phyloP scores from a whole-genome alignment of 23 tunicate genomes.

The Ascidia mentula region DNA sequence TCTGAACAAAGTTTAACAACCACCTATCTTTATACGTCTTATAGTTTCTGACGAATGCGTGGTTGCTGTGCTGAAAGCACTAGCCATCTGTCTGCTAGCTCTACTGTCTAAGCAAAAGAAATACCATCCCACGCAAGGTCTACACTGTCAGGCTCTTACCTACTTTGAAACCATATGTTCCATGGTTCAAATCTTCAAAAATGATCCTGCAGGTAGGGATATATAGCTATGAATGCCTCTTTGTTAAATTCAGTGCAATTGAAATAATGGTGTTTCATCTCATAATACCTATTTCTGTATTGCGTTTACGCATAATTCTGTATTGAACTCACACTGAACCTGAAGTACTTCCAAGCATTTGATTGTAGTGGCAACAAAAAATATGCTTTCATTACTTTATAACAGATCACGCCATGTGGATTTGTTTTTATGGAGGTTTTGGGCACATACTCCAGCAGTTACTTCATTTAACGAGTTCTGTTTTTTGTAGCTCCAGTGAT shows the following conservation, averaged over 20 bases:
- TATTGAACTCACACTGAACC: no score
- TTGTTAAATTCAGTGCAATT: no score
- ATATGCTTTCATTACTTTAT: no score
- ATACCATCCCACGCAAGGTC: not conserved
- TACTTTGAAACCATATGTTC: constrained; percentile 31
- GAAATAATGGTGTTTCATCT: no score
- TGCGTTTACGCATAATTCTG: no score
- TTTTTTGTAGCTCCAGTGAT: constrained; percentile 23
- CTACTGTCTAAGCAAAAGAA: not conserved
- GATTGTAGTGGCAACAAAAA: no score
- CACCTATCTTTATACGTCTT: not conserved
- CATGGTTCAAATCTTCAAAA: constrained; percentile 12
- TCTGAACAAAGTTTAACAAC: no score
- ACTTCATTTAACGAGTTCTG: not conserved
- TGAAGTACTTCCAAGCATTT: no score
- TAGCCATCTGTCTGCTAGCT: not conserved
- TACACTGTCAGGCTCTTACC: constrained; percentile 5
- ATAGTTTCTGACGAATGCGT: constrained; percentile 34
- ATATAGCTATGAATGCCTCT: no score
- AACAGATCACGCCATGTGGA: no score
- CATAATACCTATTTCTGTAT: no score
- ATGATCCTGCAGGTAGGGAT: not conserved
- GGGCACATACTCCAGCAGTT: not conserved
- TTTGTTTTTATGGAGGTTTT: not conserved
- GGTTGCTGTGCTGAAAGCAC: constrained; percentile 29